These are phyloP conservation scores for Philopedon plagiatum DNA, from an alignment of 2,888 invertebrate genomes.

Conservation along the genomic window DNA sequence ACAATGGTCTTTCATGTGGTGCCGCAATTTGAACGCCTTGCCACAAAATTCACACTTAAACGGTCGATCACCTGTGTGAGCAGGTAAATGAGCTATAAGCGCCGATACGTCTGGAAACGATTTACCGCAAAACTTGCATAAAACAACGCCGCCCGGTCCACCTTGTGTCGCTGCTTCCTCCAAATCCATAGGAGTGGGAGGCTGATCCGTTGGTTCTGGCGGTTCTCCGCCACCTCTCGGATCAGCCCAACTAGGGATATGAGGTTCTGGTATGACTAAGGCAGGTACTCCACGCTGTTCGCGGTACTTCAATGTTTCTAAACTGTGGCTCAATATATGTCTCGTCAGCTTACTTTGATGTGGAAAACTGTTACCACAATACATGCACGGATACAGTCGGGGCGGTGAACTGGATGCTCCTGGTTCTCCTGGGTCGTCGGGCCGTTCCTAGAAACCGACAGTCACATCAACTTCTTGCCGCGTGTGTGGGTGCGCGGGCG, in stretches of 20 bases:
- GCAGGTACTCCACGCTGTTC: slow-evolving; percentile 74
- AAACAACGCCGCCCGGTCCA: slow-evolving; percentile 75
- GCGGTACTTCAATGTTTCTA: slow-evolving; percentile 89
- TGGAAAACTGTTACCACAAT: slow-evolving; percentile 90
- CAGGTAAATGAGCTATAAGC: slow-evolving; percentile 88
- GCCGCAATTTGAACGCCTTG: slow-evolving; percentile 92
- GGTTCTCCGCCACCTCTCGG: slow-evolving; percentile 65
- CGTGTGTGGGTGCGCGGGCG: slow-evolving; percentile 49
- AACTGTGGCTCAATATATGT: slow-evolving; percentile 90
- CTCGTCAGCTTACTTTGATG: slow-evolving; percentile 93
- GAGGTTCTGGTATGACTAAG: slow-evolving; percentile 67
- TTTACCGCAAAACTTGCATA: slow-evolving; percentile 94
- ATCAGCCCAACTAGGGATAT: slow-evolving; percentile 41
- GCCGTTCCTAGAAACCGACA: slow-evolving; percentile 88
- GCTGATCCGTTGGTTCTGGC: slow-evolving; percentile 70
- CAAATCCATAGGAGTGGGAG: slow-evolving; percentile 73
- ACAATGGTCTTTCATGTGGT: slow-evolving; percentile 96
- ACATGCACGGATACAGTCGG: slow-evolving; percentile 85
- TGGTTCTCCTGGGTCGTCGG: slow-evolving; percentile 55
- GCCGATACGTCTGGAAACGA: slow-evolving; percentile 92
- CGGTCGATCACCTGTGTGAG: slow-evolving; percentile 91
- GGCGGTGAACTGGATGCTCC: slow-evolving; percentile 64
- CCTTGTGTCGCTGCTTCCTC: slow-evolving; percentile 77
- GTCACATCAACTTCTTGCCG: slow-evolving; percentile 49
- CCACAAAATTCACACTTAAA: slow-evolving; percentile 96